Conservation (phyloP, 1,140 invertebrate genomes). For the Cryptotermes secundus region DNA sequence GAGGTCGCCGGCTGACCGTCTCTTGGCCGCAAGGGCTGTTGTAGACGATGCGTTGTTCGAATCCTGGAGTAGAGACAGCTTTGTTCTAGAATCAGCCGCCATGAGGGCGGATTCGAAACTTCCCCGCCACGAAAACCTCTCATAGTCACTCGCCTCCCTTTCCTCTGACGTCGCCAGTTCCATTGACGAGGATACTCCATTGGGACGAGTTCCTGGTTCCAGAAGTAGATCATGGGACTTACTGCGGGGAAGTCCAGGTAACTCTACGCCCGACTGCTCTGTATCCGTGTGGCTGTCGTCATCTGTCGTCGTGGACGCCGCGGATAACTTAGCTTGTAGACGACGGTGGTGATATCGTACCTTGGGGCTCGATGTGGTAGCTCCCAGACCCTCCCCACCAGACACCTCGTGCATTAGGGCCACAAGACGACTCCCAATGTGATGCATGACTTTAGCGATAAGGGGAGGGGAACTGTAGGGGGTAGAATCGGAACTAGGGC, state of each 20-base stretch:
- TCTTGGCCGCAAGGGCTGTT: constrained; percentile 67
- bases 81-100: constrained; percentile 77
- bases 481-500: constrained; percentile 49
- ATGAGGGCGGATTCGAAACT: constrained; percentile 86
- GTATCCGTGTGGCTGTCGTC: constrained; percentile 63
- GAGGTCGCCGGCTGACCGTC: constrained; percentile 75
- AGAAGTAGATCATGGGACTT: constrained; percentile 76
- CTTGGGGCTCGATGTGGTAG: neutral
- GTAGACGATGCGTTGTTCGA: constrained; percentile 64
- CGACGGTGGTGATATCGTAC: constrained; percentile 51
- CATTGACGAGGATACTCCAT: constrained; percentile 44
- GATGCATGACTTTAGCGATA: constrained; percentile 90
- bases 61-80: constrained; percentile 64
- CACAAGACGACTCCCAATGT: constrained; percentile 84
- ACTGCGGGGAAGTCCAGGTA: constrained; percentile 62
- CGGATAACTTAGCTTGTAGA: constrained; percentile 57
- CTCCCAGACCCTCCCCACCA: constrained; percentile 39
- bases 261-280: constrained; percentile 44
- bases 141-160: constrained; percentile 76
- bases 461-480: constrained; percentile 78
- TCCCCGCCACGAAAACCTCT: constrained; percentile 84
- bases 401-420: constrained; percentile 88
- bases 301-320: constrained; percentile 68
- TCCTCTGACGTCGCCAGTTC: constrained; percentile 54
- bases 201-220: constrained; percentile 53